phyloP scores from a whole-genome alignment of 2,888 invertebrate genomes.

The Salpingus planirostris region DNA sequence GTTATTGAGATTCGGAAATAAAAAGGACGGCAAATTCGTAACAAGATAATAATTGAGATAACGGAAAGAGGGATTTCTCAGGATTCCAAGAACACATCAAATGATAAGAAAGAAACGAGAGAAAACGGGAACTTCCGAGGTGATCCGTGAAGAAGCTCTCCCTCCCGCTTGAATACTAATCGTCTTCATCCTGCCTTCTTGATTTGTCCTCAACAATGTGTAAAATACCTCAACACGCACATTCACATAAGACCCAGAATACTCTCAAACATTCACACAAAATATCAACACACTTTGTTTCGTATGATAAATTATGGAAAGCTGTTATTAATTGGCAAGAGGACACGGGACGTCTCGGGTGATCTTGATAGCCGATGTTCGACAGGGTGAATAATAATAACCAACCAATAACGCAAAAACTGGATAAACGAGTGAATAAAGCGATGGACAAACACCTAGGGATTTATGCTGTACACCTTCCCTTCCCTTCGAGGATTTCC shows the following conservation, averaged over 20 bases:
- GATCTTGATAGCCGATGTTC: too few relatives aligned
- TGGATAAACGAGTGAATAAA: too few relatives aligned
- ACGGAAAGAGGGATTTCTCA: slow-evolving; percentile 10
- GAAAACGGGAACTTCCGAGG: neutral
- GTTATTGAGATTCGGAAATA: slow-evolving; percentile 27
- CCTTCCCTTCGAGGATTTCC: too few relatives aligned
- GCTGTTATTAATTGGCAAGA: slow-evolving; percentile 13
- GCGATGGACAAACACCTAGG: too few relatives aligned
- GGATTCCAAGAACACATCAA: slow-evolving; percentile 34
- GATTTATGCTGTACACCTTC: too few relatives aligned
- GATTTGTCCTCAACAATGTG: too few relatives aligned
- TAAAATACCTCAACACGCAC: too few relatives aligned
- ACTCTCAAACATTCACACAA: slow-evolving; percentile 3
- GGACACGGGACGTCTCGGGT: too few relatives aligned
- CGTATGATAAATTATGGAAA: slow-evolving; percentile 11
- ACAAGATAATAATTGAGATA: slow-evolving; percentile 3
- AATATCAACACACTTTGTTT: slow-evolving; percentile 4
- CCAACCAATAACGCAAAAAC: too few relatives aligned
- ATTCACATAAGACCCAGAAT: too few relatives aligned
- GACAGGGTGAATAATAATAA: too few relatives aligned
- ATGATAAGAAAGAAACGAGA: slow-evolving; percentile 16
- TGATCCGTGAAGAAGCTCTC: slow-evolving; percentile 1
- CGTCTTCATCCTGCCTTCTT: too few relatives aligned
- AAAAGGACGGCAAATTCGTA: slow-evolving; percentile 8
- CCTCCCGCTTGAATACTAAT: slow-evolving; percentile 3